These are phyloP conservation scores for Gryllus bimaculatus DNA, from an alignment of 1,140 invertebrate species.

Conservation along the genomic window DNA sequence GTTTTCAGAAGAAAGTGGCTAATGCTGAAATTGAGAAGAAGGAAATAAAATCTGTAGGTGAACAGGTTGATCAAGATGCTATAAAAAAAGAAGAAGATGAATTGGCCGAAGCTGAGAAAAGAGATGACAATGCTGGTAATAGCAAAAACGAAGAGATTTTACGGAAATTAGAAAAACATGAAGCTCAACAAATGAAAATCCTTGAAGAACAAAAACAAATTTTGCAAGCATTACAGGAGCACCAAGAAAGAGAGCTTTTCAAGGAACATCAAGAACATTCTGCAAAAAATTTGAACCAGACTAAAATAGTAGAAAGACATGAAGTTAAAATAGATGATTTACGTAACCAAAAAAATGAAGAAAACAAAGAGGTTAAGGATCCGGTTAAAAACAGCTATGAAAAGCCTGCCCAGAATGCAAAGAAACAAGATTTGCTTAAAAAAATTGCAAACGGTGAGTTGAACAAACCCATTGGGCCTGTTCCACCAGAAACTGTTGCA, in stretches of 20 bases:
- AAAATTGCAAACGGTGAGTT: neutral
- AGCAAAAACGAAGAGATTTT: conserved; percentile 40
- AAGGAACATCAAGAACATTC: neutral
- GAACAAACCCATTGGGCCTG: neutral
- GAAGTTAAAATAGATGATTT: neutral
- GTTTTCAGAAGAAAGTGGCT: too few species aligned
- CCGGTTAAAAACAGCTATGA: too few species aligned
- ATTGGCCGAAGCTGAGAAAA: conserved; percentile 35
- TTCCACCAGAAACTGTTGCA: neutral
- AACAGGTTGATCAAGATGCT: conserved; percentile 33
- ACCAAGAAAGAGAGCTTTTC: conserved; percentile 24
- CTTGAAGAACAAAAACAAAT: conserved; percentile 42
- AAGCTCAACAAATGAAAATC: conserved; percentile 37
- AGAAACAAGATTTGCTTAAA: neutral
- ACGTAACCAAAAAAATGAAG: conserved; percentile 29
- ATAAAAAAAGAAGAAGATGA: conserved; percentile 46
- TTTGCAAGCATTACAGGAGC: conserved; percentile 42
- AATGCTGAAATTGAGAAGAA: neutral
- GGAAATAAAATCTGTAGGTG: neutral
- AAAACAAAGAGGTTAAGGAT: conserved; percentile 31
- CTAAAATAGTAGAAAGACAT: too few species aligned
- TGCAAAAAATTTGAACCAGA: neutral
- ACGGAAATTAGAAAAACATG: conserved; percentile 43
- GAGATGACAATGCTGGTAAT: conserved; percentile 34
- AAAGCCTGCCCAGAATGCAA: neutral